Percentiles rank a stretch among this genome's conserved stretches.
These are phyloP conservation scores for Peromyscus polionotus DNA, from an alignment of 2,113 vertebrate genomes.

Conservation along the genomic window DNA sequence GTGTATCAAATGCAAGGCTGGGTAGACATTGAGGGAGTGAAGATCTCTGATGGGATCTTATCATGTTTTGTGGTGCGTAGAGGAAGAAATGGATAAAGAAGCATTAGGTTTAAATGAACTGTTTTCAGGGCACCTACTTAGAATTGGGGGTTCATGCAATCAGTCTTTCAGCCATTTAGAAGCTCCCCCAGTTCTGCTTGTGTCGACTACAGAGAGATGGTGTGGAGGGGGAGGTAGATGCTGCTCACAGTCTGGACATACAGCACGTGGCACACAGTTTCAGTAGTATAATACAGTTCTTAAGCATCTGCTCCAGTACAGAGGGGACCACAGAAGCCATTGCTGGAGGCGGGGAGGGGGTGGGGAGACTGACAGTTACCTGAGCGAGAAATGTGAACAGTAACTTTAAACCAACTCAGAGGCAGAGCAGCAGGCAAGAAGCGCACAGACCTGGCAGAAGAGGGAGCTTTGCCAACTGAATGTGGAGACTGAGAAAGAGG, in stretches of 20 bases:
- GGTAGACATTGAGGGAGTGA: neutral
- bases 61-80: neutral
- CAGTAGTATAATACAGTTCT: neutral
- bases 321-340: neutral
- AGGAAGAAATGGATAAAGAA: neutral
- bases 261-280: neutral
- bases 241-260: neutral
- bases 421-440: neutral
- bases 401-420: neutral
- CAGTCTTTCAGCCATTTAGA: neutral
- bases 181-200: neutral
- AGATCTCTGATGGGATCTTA: neutral
- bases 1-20: neutral
- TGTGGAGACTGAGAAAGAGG: neutral
- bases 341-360: neutral
- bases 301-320: neutral
- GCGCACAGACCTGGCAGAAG: neutral
- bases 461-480: neutral
- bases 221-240: rapidly evolving
- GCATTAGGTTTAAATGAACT: rapidly evolving
- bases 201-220: neutral
- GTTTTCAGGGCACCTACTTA: neutral
- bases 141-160: neutral
- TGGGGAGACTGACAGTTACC: neutral
- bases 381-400: neutral